Conservation (phyloP, 2,888 invertebrate species). For the Isoperla grammatica region DNA sequence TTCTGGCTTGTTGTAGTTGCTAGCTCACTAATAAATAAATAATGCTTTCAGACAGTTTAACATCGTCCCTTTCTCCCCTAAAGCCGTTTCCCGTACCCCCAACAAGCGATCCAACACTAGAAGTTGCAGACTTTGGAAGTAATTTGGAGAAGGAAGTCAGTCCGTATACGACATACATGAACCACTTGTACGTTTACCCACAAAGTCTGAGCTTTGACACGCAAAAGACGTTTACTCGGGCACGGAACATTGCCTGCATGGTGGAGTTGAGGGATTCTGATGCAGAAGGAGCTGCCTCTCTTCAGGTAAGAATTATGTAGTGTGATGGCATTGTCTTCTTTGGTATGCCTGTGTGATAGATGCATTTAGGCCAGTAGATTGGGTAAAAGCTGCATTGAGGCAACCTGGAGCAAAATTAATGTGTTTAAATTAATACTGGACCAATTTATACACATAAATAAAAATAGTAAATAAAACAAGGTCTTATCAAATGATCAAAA, state of each 20-base stretch:
- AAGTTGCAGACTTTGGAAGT: slow-evolving; percentile 77
- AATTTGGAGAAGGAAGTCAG: slow-evolving; percentile 60
- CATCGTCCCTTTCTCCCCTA: slow-evolving; percentile 74
- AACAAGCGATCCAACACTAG: slow-evolving; percentile 66
- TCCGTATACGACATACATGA: slow-evolving; percentile 78
- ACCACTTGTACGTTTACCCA: slow-evolving; percentile 92
- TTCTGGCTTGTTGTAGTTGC: slow-evolving; percentile 19
- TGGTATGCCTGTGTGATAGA: too few relatives aligned
- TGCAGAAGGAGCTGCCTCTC: slow-evolving; percentile 59
- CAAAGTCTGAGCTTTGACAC: slow-evolving; percentile 79
- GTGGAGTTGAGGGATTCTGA: slow-evolving; percentile 84
- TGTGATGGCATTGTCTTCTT: too few relatives aligned
- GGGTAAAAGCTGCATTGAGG: too few relatives aligned
- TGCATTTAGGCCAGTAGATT: too few relatives aligned
- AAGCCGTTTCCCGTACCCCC: slow-evolving; percentile 83
- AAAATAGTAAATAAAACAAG: too few relatives aligned
- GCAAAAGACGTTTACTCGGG: slow-evolving; percentile 85
- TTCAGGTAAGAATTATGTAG: slow-evolving; percentile 56
- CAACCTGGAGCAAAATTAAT: too few relatives aligned
- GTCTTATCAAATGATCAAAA: too few relatives aligned
- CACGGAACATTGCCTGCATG: slow-evolving; percentile 89
- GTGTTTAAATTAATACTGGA: too few relatives aligned
- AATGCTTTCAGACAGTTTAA: slow-evolving; percentile 66
- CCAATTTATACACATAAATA: too few relatives aligned
- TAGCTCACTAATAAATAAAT: background rate